Conservation (phyloP, 2,888 invertebrate species). For the Hirudinaria manillensis region DNA sequence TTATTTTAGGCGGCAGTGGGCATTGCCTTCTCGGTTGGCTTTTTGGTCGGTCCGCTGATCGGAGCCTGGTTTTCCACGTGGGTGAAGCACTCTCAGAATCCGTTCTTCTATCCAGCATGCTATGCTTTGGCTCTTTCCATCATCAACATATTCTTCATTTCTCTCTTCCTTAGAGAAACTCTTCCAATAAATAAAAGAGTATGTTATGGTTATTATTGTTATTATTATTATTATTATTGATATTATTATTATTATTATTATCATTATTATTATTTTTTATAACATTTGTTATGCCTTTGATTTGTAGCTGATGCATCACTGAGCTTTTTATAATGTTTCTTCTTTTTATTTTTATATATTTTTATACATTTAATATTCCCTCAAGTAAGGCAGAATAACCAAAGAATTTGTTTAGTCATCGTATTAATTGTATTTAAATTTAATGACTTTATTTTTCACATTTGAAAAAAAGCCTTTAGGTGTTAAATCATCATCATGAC, state of each 20-base stretch:
- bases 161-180: constrained; percentile 73
- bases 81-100: constrained; percentile 50
- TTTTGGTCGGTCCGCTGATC: constrained; percentile 87
- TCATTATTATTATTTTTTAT: too few relatives aligned
- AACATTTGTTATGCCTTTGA: too few relatives aligned
- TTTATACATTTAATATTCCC: too few relatives aligned
- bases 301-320: too few relatives aligned
- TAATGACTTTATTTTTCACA: not conserved
- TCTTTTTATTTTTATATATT: too few relatives aligned
- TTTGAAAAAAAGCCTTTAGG: not conserved
- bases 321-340: too few relatives aligned
- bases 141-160: constrained; percentile 71
- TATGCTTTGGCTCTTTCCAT: constrained; percentile 62
- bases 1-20: constrained; percentile 79
- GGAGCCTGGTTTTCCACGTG: constrained; percentile 63
- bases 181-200: constrained; percentile 64
- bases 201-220: constrained; percentile 36
- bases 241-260: too few relatives aligned
- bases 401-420: too few relatives aligned
- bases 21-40: constrained; percentile 93
- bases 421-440: not conserved
- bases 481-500: too few relatives aligned
- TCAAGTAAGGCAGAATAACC: too few relatives aligned
- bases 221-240: not conserved
- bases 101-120: constrained; percentile 75